Conservation (phyloP, 2,797 vertebrate genomes). For the Lagorchestes hirsutus region DNA sequence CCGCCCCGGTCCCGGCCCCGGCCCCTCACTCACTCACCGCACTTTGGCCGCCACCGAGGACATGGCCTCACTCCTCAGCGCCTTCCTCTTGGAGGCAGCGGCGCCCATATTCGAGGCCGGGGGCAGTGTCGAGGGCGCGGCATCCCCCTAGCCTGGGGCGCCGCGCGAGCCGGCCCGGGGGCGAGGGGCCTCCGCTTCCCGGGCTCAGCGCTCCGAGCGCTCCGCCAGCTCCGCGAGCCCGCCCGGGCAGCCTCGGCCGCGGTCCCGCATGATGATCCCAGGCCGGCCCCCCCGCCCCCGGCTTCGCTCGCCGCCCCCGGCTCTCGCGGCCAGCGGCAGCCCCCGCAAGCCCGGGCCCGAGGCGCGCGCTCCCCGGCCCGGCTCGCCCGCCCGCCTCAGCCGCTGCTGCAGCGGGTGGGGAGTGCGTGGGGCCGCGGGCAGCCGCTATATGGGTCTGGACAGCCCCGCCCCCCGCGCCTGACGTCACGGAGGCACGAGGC, state of each 20-base stretch:
- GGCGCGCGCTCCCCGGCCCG: background rate
- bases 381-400: background rate
- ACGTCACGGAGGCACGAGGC: background rate
- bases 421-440: background rate
- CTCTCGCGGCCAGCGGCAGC: background rate
- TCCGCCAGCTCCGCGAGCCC: background rate
- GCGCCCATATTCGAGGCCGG: constrained; percentile 94
- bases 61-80: constrained; percentile 94
- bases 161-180: constrained; percentile 59
- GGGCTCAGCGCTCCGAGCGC: background rate
- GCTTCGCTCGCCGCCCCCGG: constrained; percentile 40
- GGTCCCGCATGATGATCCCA: constrained; percentile 44
- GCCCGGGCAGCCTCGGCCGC: background rate
- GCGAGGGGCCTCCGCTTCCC: constrained; percentile 7
- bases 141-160: constrained; percentile 72
- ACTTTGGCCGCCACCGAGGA: constrained; percentile 97
- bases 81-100: constrained; percentile 95
- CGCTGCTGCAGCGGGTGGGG: background rate
- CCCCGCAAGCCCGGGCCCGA: background rate
- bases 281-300: constrained; percentile 67
- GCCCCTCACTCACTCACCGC: constrained; percentile 88
- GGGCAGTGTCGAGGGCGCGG: constrained; percentile 80
- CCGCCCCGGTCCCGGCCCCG: background rate
- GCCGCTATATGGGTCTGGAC: background rate
- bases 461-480: background rate